Evolutionary conservation across 2,888 invertebrate genomes (phyloP), one percentile per base, ranked within the genome.

Genomic region (Caenorhabditis becei): DNA sequence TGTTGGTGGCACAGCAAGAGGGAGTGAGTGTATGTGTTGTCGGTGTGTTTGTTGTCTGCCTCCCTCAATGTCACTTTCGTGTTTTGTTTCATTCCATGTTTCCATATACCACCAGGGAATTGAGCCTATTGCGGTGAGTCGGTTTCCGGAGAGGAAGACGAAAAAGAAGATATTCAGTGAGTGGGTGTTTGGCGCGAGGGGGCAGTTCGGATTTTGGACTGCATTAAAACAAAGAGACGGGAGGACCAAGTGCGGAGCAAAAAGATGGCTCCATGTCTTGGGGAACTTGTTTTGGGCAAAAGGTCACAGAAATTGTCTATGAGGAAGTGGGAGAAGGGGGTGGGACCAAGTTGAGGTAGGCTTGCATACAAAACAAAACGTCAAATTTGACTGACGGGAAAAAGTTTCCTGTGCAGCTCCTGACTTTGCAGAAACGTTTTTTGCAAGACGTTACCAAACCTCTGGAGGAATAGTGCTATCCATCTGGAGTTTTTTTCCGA

Each of bases 31-130:
- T 77, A 63, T 77, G 32, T 63, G 69, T 77, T 59, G 62, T 77
- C 65, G 74, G 74, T 74, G 70, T 77, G 69, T 77, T 77, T 77
- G 69, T 77, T 77, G 69, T 70, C 58, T 77, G 69, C 58, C 63
- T 67, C 61, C 32, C 49, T 44, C 67, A 53, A 67, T 66, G 62
- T 56, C 67, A 77, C 62, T 77, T 62, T 77, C 69, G 61, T 77
- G 61, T 77, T 67, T 77, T 69, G 67, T 77, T 77, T 67, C 77
- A 62, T 77, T 77, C 61, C 16, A 35, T 63, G 53, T 63, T 63
- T 61, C 59, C 47, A 59, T 75, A 66, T 75, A 75, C 75, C 75
- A 75, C 75, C 23, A 47, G 74, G 75, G 75, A 75, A 75, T 75
- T 75, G 66, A 51, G 28, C 24, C 32, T 35, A 53, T 63, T 49